Evolutionary conservation across 1,140 invertebrate species (phyloP).

Genomic region (Aporrectodea caliginosa): DNA sequence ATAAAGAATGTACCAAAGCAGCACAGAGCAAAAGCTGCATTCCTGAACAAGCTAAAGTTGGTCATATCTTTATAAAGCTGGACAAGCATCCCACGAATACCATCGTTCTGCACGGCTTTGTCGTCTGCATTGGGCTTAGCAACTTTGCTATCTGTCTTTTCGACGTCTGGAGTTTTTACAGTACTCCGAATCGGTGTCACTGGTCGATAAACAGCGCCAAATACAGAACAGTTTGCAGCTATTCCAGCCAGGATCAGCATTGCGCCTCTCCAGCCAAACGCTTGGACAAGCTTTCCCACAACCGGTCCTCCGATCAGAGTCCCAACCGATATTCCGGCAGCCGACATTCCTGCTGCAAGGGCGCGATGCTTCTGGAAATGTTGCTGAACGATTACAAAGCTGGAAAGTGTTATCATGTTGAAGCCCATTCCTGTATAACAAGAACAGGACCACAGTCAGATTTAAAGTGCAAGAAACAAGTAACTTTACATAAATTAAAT

Average conservation of each 20-base stretch:
- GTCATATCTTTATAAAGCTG: not conserved
- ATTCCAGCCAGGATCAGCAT: slow-evolving; percentile 16
- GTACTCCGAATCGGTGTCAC: not conserved
- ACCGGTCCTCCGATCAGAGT: slow-evolving; percentile 17
- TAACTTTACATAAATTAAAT: too few species aligned
- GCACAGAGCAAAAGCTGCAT: not conserved
- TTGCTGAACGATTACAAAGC: slow-evolving; percentile 22
- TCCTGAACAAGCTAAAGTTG: not conserved
- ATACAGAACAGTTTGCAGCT: slow-evolving; percentile 15
- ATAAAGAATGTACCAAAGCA: not conserved
- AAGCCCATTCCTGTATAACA: slow-evolving; percentile 19
- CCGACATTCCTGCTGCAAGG: slow-evolving; percentile 15
- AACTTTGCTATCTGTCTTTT: too few species aligned
- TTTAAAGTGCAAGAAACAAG: too few species aligned
- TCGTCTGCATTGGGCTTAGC: too few species aligned
- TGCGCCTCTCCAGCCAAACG: slow-evolving; percentile 18
- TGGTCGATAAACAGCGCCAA: slow-evolving; percentile 13
- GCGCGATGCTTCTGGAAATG: slow-evolving; percentile 23
- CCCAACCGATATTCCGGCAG: slow-evolving; percentile 22
- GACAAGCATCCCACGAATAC: not conserved
- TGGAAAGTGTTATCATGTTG: slow-evolving; percentile 16
- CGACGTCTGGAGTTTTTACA: not conserved
- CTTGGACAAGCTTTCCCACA: not conserved
- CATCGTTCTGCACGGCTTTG: not conserved
- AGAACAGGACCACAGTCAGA: too few species aligned